phyloP scores from a whole-genome alignment of 2,113 vertebrate genomes.

The Coreoperca whiteheadi region DNA sequence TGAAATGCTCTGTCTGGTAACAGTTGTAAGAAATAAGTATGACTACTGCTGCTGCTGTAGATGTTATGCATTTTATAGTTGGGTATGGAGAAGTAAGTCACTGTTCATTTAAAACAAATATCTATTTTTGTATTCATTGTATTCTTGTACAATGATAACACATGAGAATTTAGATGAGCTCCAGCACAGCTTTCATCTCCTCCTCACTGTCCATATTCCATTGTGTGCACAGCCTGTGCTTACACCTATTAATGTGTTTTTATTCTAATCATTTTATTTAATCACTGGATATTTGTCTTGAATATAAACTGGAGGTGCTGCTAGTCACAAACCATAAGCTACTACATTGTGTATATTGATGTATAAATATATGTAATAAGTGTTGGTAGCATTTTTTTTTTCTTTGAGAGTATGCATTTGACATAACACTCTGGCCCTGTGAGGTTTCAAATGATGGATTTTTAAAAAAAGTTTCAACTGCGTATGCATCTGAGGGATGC shows the following conservation, averaged over 20 bases:
- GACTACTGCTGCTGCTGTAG: slow-evolving; percentile 58
- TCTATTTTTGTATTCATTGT: slow-evolving; percentile 80
- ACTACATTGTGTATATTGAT: slow-evolving; percentile 58
- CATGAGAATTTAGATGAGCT: slow-evolving; percentile 24
- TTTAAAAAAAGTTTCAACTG: slow-evolving; percentile 15
- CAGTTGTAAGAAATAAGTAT: slow-evolving; percentile 12
- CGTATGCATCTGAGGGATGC: slow-evolving; percentile 27
- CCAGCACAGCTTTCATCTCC: slow-evolving; percentile 16
- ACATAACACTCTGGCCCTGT: neutral
- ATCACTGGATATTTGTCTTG: slow-evolving; percentile 63
- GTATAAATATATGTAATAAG: slow-evolving; percentile 37
- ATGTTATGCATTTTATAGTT: slow-evolving; percentile 69
- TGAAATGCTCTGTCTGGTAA: slow-evolving; percentile 34
- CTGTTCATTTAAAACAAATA: slow-evolving; percentile 69
- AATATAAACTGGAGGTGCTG: slow-evolving; percentile 75
- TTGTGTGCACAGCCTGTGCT: slow-evolving; percentile 25
- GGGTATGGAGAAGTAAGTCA: slow-evolving; percentile 32
- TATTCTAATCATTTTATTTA: slow-evolving; percentile 49
- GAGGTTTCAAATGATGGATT: neutral
- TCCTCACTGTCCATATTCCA: slow-evolving; percentile 5
- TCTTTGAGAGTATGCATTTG: neutral
- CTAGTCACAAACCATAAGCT: slow-evolving; percentile 72
- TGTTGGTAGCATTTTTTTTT: slow-evolving; percentile 19
- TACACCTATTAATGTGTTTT: slow-evolving; percentile 47
- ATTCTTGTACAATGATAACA: slow-evolving; percentile 52